These are phyloP conservation scores for Trachymyrmex cornetzi DNA, from an alignment of 1,140 invertebrate genomes.

Conservation along the genomic window DNA sequence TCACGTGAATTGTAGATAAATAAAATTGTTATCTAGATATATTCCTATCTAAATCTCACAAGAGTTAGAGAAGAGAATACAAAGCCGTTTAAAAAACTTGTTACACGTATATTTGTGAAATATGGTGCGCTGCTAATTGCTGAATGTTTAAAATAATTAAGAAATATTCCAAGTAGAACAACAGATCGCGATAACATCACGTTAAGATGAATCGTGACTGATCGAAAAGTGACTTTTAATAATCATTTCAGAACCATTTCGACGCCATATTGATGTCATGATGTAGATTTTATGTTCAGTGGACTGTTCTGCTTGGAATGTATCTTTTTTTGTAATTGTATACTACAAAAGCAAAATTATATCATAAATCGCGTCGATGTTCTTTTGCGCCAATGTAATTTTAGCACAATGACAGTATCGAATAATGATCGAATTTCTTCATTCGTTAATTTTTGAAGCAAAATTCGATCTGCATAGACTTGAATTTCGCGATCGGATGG, in stretches of 20 bases:
- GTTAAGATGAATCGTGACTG: no score
- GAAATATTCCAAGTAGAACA: not conserved
- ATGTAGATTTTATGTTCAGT: no score
- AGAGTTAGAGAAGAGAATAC: not conserved
- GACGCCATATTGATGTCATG: no score
- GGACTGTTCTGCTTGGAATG: not conserved
- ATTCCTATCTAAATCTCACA: not conserved
- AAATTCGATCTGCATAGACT: conserved; percentile 14
- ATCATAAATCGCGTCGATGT: not conserved
- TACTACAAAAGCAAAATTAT: not conserved
- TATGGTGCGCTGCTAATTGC: not conserved
- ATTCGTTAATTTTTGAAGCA: not conserved
- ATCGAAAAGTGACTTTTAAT: no score
- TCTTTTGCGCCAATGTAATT: not conserved
- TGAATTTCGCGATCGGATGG: conserved; percentile 62
- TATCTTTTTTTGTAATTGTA: not conserved
- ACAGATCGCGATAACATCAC: no score
- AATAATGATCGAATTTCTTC: not conserved
- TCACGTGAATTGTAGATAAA: not conserved
- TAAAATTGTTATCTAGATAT: not conserved
- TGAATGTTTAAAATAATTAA: not conserved
- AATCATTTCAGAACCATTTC: no score
- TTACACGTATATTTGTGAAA: not conserved
- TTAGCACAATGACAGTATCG: not conserved
- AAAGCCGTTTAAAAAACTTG: no score